phyloP scores from a whole-genome alignment of 2,888 invertebrate genomes.

The Sarcophaga carnaria region DNA sequence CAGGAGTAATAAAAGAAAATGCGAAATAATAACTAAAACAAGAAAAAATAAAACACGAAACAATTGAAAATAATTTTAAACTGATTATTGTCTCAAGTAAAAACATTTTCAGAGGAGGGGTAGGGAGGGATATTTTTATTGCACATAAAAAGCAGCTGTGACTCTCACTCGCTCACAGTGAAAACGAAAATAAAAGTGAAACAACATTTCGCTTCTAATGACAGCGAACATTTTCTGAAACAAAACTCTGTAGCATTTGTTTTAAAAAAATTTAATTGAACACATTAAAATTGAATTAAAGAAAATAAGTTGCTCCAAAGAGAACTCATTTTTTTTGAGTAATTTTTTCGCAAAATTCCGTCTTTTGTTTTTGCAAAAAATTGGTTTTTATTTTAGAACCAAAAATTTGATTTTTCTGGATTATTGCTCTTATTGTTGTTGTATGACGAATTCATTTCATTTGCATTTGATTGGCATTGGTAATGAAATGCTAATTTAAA shows the following conservation, averaged over 20 bases:
- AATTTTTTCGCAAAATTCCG: too few species aligned
- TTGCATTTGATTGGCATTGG: conserved; percentile 53
- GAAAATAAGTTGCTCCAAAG: not conserved
- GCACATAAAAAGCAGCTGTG: conserved; percentile 60
- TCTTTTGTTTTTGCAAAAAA: too few species aligned
- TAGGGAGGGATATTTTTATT: too few species aligned
- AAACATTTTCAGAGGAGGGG: too few species aligned
- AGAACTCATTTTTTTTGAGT: too few species aligned
- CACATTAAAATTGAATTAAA: conserved; percentile 38
- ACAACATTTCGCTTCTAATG: not conserved
- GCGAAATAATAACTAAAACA: not conserved
- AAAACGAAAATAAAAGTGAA: conserved; percentile 17
- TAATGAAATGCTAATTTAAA: conserved; percentile 24
- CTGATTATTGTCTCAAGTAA: conserved; percentile 4
- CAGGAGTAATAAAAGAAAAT: not conserved
- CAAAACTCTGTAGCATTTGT: too few species aligned
- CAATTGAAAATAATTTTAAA: conserved; percentile 38
- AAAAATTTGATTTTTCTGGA: too few species aligned
- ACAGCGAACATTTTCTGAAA: not conserved
- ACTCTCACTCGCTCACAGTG: not conserved
- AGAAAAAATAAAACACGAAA: too few species aligned
- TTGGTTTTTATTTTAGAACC: too few species aligned
- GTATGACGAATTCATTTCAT: conserved; percentile 51
- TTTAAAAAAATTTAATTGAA: conserved; percentile 35
- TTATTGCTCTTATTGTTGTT: not conserved